These are phyloP conservation scores for Actias luna DNA, from an alignment of 2,888 invertebrate species.

Conservation along the genomic window DNA sequence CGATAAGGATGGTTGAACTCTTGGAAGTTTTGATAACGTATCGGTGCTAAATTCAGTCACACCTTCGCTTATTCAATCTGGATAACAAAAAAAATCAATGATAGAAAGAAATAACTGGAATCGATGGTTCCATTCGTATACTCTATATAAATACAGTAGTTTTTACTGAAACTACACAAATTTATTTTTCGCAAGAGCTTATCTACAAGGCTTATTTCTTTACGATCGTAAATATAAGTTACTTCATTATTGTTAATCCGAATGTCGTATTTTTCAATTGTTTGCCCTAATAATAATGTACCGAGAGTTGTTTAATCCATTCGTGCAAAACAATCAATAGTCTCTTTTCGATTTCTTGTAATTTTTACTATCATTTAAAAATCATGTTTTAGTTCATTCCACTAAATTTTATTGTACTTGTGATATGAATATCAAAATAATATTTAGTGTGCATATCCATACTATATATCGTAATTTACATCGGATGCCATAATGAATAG, in stretches of 20 bases:
- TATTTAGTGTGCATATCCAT: not conserved
- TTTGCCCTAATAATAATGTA: too few species aligned
- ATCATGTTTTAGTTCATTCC: not conserved
- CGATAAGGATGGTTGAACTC: not conserved
- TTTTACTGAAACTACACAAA: too few species aligned
- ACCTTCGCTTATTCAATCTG: not conserved
- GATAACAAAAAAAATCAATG: not conserved
- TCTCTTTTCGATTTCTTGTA: not conserved
- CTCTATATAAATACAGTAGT: too few species aligned
- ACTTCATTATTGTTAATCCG: too few species aligned
- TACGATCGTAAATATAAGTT: too few species aligned
- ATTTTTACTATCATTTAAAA: not conserved
- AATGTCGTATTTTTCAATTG: too few species aligned
- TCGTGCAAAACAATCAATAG: not conserved
- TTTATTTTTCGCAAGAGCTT: too few species aligned
- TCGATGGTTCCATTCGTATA: too few species aligned
- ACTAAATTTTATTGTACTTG: not conserved
- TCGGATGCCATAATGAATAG: slow-evolving; percentile 55
- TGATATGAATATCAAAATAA: not conserved
- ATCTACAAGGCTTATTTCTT: too few species aligned
- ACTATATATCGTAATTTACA: slow-evolving; percentile 29
- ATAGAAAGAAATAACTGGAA: too few species aligned
- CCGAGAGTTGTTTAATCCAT: too few species aligned
- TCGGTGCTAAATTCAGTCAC: not conserved
- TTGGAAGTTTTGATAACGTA: not conserved